A percentile compares a stretch with the other conserved stretches of the same genome.
phyloP scores from a whole-genome alignment of 2,113 vertebrate species.

The Pseudorasbora parva region DNA sequence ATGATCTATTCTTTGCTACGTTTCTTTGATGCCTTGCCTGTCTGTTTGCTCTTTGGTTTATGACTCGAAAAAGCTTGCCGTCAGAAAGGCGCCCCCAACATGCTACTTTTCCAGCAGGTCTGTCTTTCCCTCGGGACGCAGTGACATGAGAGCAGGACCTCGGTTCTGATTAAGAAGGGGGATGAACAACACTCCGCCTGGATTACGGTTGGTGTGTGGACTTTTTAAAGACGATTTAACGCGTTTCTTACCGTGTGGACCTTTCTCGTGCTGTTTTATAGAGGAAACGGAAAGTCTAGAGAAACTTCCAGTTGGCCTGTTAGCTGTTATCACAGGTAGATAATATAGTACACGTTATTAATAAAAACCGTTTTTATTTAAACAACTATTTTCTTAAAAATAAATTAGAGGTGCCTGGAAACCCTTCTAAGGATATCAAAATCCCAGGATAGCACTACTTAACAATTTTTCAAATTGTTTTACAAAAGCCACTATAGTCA shows the following conservation, averaged over 20 bases:
- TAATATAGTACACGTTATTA: not conserved
- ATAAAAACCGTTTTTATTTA: not conserved
- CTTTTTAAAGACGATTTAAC: slow-evolving; percentile 59
- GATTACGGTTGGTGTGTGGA: slow-evolving; percentile 79
- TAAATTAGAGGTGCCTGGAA: not conserved
- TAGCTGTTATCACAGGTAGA: not conserved
- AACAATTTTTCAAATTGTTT: not conserved
- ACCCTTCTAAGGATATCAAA: not conserved
- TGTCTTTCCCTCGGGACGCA: slow-evolving; percentile 38
- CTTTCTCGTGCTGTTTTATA: slow-evolving; percentile 46
- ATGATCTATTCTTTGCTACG: slow-evolving; percentile 21
- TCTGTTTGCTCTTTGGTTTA: slow-evolving; percentile 42
- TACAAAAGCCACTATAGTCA: not conserved
- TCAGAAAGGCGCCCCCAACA: slow-evolving; percentile 45
- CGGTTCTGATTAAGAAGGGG: slow-evolving; percentile 64
- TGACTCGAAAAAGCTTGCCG: slow-evolving; percentile 17
- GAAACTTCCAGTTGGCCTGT: not conserved
- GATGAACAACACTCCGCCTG: slow-evolving; percentile 75
- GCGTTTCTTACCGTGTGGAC: slow-evolving; percentile 28
- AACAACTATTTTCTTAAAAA: not conserved
- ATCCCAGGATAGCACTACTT: not conserved
- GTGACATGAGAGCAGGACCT: slow-evolving; percentile 66
- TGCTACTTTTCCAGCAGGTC: slow-evolving; percentile 52
- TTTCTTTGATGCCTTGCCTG: slow-evolving; percentile 42
- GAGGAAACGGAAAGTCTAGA: slow-evolving; percentile 41